Evolutionary conservation across 2,113 vertebrate species (phyloP).

Genomic region (Archilochus colubris): DNA sequence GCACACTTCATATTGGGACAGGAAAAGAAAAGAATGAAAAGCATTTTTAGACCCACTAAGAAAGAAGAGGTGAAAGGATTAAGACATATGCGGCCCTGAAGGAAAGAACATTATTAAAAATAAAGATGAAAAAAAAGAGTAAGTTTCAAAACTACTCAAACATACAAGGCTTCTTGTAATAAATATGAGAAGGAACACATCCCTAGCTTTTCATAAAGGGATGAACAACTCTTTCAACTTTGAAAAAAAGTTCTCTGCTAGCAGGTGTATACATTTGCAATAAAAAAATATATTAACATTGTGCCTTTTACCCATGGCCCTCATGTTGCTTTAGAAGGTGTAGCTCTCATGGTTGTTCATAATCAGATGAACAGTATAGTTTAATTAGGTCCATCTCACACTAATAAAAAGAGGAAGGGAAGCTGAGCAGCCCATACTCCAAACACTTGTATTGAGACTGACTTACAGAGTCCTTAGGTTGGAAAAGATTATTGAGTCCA

Average conservation of each 20-base stretch:
- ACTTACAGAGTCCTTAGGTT: neutral
- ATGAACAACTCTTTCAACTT: slow-evolving; percentile 18
- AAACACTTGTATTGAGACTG: neutral
- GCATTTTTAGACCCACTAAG: neutral
- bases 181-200: slow-evolving; percentile 18
- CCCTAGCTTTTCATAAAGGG: neutral
- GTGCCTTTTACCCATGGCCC: neutral
- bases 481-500: neutral
- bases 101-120: neutral
- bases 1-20: neutral
- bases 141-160: slow-evolving; percentile 27
- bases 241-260: neutral
- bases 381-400: neutral
- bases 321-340: neutral
- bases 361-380: neutral
- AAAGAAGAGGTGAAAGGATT: slow-evolving; percentile 22
- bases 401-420: neutral
- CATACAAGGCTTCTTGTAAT: neutral
- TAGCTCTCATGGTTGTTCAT: neutral
- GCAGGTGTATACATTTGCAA: neutral
- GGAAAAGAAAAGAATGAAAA: neutral
- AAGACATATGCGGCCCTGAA: neutral
- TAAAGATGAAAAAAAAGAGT: slow-evolving; percentile 31
- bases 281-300: neutral
- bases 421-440: neutral